These are phyloP conservation scores for Azorinus chamasolen DNA, from an alignment of 2,888 invertebrate genomes.

Conservation along the genomic window DNA sequence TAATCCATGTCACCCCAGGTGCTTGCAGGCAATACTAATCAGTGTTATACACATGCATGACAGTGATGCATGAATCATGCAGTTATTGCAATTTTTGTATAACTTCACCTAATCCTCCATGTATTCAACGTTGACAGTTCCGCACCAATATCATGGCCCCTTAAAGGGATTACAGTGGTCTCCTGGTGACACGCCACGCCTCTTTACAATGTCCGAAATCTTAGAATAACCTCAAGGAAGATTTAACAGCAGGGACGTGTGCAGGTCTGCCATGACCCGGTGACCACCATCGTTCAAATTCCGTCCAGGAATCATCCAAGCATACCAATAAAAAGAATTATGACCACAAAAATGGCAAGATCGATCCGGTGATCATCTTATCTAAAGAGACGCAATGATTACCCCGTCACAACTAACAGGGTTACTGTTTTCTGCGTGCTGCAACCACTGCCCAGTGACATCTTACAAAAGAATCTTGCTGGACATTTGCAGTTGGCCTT, in stretches of 20 bases:
- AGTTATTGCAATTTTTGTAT: constrained; percentile 56
- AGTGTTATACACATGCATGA: constrained; percentile 51
- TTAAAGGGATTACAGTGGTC: constrained; percentile 45
- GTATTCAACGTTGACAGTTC: constrained; percentile 50
- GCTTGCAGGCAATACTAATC: constrained; percentile 54
- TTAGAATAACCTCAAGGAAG: constrained; percentile 49
- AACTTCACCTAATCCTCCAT: constrained; percentile 35
- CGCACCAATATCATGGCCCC: background rate
- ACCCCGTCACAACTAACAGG: constrained; percentile 45
- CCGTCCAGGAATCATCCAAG: constrained; percentile 43
- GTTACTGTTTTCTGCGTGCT: constrained; percentile 47
- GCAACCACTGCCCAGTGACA: constrained; percentile 16
- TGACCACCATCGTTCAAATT: constrained; percentile 61
- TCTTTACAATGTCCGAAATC: constrained; percentile 29
- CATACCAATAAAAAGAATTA: constrained; percentile 65
- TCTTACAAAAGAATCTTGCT: constrained; percentile 36
- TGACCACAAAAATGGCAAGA: constrained; percentile 42
- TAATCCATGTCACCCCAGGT: constrained; percentile 52
- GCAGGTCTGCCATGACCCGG: constrained; percentile 47
- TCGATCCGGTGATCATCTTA: constrained; percentile 39
- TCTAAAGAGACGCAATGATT: constrained; percentile 50
- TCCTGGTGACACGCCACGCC: constrained; percentile 8
- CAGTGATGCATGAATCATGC: constrained; percentile 54
- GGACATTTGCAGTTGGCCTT: constrained; percentile 58
- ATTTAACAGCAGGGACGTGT: constrained; percentile 52